These are phyloP conservation scores for Notolepis coatsorum DNA, from an alignment of 2,797 vertebrate genomes.

Conservation along the genomic window DNA sequence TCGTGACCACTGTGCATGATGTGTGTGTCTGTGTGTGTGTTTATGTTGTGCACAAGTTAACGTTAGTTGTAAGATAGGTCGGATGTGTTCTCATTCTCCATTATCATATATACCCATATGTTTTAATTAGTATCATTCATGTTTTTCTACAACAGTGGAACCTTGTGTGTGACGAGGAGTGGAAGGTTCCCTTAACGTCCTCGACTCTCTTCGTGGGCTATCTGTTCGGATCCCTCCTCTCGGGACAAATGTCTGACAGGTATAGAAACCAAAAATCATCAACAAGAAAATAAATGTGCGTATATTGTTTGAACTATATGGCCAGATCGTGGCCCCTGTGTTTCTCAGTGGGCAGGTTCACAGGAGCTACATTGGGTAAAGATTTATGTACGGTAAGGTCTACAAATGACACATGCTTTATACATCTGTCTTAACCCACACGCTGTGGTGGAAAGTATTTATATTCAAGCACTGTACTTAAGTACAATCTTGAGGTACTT, in stretches of 20 bases:
- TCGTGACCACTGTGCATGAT: not conserved
- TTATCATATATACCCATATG: not conserved
- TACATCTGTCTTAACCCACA: not conserved
- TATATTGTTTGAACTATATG: no score
- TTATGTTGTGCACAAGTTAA: not conserved
- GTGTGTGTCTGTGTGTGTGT: not conserved
- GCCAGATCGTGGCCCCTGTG: no score
- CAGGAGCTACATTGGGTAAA: no score
- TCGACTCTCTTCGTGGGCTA: conserved; percentile 92
- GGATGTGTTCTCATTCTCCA: not conserved
- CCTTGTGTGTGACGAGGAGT: conserved; percentile 90
- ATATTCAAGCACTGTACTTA: no score
- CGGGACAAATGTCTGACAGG: conserved; percentile 95
- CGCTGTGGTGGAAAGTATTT: not conserved
- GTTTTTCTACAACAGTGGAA: conserved; percentile 85
- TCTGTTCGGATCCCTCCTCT: conserved; percentile 89
- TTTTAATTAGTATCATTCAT: not conserved
- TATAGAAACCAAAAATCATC: conserved; percentile 67
- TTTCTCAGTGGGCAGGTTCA: no score
- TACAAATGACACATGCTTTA: no score
- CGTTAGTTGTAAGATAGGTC: not conserved
- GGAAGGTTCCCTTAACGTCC: conserved; percentile 91
- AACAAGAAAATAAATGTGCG: no score
- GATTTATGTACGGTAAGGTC: no score
- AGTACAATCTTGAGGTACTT: no score